Percentiles rank a stretch among this genome's conserved stretches.
phyloP scores from a whole-genome alignment of 2,888 invertebrate genomes.

The Synanthedon myopaeformis region DNA sequence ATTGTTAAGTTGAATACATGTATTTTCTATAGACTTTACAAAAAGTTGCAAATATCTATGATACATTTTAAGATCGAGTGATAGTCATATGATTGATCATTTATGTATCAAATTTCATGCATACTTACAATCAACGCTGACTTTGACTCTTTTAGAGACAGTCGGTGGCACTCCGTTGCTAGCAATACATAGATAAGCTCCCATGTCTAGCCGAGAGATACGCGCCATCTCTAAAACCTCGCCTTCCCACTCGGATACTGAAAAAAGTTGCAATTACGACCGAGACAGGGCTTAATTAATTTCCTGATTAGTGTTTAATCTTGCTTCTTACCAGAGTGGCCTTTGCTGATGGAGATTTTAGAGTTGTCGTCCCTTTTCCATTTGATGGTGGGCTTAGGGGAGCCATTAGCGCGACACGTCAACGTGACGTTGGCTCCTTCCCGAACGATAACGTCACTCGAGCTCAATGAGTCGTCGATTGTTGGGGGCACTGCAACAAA shows the following conservation, averaged over 20 bases:
- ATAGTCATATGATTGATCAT: too few relatives aligned
- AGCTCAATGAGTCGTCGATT: slow-evolving; percentile 90
- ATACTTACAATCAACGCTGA: slow-evolving; percentile 91
- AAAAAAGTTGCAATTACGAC: slow-evolving; percentile 11
- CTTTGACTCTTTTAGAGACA: slow-evolving; percentile 91
- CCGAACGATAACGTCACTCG: slow-evolving; percentile 91
- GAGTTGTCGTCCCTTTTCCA: slow-evolving; percentile 93
- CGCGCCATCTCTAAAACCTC: slow-evolving; percentile 85
- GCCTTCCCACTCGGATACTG: slow-evolving; percentile 88
- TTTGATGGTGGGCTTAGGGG: slow-evolving; percentile 88
- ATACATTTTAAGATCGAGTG: too few relatives aligned
- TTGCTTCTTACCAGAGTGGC: slow-evolving; percentile 74
- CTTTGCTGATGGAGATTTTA: slow-evolving; percentile 88
- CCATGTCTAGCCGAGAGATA: slow-evolving; percentile 91
- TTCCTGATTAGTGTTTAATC: slow-evolving; percentile 15
- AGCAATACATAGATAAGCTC: slow-evolving; percentile 91
- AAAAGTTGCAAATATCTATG: too few relatives aligned
- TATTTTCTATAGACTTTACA: too few relatives aligned
- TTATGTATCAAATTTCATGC: too few relatives aligned
- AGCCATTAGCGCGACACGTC: slow-evolving; percentile 90
- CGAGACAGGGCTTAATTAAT: slow-evolving; percentile 8
- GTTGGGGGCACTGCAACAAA: slow-evolving; percentile 85
- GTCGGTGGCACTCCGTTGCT: slow-evolving; percentile 91
- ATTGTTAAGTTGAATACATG: too few relatives aligned
- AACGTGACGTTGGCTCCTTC: slow-evolving; percentile 91